Evolutionary conservation across 2,113 vertebrate genomes (phyloP), one percentile per base, ranked within the genome.

Genomic region (Sus scrofa): DNA sequence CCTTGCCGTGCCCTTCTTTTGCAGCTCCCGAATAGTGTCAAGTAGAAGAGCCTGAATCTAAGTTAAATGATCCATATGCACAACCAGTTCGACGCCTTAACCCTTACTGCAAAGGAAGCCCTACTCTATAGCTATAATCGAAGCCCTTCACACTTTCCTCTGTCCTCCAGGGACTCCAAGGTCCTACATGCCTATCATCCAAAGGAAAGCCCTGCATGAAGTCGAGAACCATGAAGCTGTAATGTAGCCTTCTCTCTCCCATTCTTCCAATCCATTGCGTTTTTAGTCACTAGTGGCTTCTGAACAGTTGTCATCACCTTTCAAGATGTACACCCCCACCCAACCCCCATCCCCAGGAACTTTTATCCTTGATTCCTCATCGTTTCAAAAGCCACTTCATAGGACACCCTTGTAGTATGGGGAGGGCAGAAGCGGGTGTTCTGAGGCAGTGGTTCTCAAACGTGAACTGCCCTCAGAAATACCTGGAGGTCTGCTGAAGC

Each of bases 41-140:
- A 27, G 71, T 13, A 60, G 90, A 87, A 87, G 71, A 92, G 79
- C 10, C 39, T 78, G 90, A 63, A 95, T 95, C 89, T 79, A 96
- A 93, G 91, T 87, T 26, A 95, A 90, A 93, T 2, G 56, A 90
- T 60, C 90, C 86, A 52, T 16, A 65, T 71, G 16, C 22, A 19
- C 75, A 92, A 85, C 67, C 30, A 52, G 67, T 68, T 96, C 70
- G 27, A 56, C 1, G 14, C 83, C 39, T 95, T 97, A 63, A 75
- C 65, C 34, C 30, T 68, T 44, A 15, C 9, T 3, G 62, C 22
- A 20, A 18, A 83, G 44, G 79, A 73, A 70, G 32, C 37, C 13
- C 12, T 13, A 37, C 50, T 75, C 70, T 10, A 1, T 0, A 39
- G 39, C 63, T 86, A 18, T 11, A 58, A 81, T 27, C 18, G 22